These are phyloP conservation scores for Octomys mimax DNA, from an alignment of 2,797 vertebrate species.

Conservation along the genomic window DNA sequence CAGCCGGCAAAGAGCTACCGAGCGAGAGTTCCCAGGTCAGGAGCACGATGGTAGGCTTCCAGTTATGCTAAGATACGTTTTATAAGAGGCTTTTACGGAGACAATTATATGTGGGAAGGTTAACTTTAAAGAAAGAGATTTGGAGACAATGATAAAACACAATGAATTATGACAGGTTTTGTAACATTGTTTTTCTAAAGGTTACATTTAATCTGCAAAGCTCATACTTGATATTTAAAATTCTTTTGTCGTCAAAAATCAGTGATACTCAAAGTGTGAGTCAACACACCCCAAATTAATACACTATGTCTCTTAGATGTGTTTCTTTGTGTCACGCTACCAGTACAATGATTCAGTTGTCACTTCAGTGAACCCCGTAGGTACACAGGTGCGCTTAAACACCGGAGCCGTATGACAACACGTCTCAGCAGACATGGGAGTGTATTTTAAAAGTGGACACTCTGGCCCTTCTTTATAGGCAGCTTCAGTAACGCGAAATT, in stretches of 20 bases:
- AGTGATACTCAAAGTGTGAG: not conserved
- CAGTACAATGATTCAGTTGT: not conserved
- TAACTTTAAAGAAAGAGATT: conserved; percentile 53
- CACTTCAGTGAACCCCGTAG: not conserved
- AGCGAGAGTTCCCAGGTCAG: not conserved
- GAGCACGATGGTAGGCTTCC: conserved; percentile 19
- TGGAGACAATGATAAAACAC: conserved; percentile 29
- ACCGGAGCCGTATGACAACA: not conserved
- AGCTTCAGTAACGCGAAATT: conserved; percentile 46
- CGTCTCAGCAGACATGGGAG: not conserved
- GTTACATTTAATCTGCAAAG: conserved; percentile 47
- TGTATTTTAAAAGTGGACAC: not conserved
- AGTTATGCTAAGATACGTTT: not conserved
- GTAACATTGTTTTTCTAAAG: conserved; percentile 39
- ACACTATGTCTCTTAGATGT: not conserved
- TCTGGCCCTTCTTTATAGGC: not conserved
- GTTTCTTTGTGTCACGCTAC: not conserved
- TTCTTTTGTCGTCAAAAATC: conserved; percentile 42
- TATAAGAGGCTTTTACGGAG: conserved; percentile 47
- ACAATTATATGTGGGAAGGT: conserved; percentile 1
- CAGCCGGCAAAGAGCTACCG: not conserved
- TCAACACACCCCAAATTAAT: not conserved
- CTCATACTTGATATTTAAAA: conserved; percentile 14
- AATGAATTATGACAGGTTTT: conserved; percentile 39
- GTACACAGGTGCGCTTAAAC: not conserved